phyloP scores from a whole-genome alignment of 2,113 vertebrate species.

The Gambusia affinis region DNA sequence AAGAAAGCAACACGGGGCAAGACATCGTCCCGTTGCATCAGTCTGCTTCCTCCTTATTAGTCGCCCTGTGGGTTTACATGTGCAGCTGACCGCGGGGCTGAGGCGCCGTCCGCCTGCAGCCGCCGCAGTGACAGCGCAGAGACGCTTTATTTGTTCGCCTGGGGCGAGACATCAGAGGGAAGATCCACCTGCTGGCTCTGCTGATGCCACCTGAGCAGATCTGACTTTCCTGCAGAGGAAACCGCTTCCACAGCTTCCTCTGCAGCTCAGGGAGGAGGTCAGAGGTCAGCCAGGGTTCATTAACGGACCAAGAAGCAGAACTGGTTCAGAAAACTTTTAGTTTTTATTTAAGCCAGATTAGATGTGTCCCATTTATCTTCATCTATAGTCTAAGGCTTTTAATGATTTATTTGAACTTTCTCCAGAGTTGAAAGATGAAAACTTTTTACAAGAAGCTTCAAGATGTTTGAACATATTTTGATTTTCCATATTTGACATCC shows the following conservation, averaged over 20 bases:
- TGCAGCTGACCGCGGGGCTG: slow-evolving; percentile 35
- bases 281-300: background rate
- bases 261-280: background rate
- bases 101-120: slow-evolving; percentile 11
- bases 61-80: slow-evolving; percentile 30
- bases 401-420: no score
- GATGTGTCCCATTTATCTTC: no score
- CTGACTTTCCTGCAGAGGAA: background rate
- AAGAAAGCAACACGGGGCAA: slow-evolving; percentile 49
- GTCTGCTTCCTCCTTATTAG: slow-evolving; percentile 60
- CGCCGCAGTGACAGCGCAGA: slow-evolving; percentile 6
- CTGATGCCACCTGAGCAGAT: background rate
- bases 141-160: background rate
- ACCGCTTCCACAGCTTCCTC: background rate
- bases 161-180: background rate
- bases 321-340: no score
- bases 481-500: no score
- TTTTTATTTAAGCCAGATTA: no score
- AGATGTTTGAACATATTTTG: no score
- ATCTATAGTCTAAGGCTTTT: no score
- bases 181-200: slow-evolving; percentile 20
- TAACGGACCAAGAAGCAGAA: no score
- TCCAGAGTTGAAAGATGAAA: no score
- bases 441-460: no score
- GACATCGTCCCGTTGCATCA: slow-evolving; percentile 51